Percentiles rank a stretch among this genome's conserved stretches.
These are phyloP conservation scores for Mongoloraphidia duomilia DNA, from an alignment of 2,888 invertebrate species.

Conservation along the genomic window DNA sequence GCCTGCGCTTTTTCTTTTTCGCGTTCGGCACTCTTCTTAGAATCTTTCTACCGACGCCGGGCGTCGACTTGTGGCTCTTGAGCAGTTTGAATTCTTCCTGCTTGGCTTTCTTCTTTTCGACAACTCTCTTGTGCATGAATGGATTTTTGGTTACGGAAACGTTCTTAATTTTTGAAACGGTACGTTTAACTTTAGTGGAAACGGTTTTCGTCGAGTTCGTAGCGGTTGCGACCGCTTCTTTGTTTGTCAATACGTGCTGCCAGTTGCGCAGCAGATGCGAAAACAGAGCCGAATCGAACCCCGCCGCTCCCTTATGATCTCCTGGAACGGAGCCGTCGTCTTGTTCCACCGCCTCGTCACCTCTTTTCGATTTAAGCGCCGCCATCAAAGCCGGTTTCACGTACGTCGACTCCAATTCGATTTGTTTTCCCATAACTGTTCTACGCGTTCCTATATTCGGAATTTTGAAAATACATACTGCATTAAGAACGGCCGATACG, in stretches of 20 bases:
- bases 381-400: constrained; percentile 34
- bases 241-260: constrained; percentile 21
- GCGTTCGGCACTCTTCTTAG: no score
- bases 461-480: no score
- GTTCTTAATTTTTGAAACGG: constrained; percentile 2
- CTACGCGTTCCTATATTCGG: constrained; percentile 14
- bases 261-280: constrained; percentile 50
- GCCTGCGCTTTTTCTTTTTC: constrained; percentile 3
- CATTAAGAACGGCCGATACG: no score
- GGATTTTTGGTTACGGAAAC: constrained; percentile 1
- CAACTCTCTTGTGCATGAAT: no score
- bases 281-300: constrained; percentile 55
- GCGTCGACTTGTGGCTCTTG: constrained; percentile 9
- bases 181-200: no score
- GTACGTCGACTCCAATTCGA: constrained; percentile 25
- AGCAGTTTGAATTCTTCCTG: neutral
- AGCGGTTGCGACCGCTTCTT: no score
- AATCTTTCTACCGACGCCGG: neutral
- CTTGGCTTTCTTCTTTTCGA: constrained; percentile 1
- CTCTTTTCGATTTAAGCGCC: constrained; percentile 28
- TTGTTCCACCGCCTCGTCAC: constrained; percentile 29
- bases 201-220: no score
- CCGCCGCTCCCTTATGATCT: constrained; percentile 55
- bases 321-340: constrained; percentile 54
- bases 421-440: constrained; percentile 27